These are phyloP conservation scores for Leptopilina myrica DNA, from an alignment of 2,888 invertebrate species.

Conservation along the genomic window DNA sequence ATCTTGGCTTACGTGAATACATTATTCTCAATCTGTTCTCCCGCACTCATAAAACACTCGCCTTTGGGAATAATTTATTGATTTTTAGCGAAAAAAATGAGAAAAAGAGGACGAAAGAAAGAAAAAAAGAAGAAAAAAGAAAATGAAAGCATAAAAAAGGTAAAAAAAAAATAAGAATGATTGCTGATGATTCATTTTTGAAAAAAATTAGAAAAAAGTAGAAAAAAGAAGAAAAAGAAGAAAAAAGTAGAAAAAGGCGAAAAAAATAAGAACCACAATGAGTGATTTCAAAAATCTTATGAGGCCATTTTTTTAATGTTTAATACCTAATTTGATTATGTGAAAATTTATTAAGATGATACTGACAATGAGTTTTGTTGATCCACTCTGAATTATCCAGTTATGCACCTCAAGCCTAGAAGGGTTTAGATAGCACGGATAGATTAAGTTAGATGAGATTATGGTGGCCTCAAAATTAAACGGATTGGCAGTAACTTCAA, in stretches of 20 bases:
- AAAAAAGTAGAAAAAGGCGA: too few species aligned
- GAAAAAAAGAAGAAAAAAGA: too few species aligned
- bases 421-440: not conserved
- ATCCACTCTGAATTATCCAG: conserved; percentile 14
- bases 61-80: too few species aligned
- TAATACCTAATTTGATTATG: not conserved
- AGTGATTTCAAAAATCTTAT: too few species aligned
- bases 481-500: conserved; percentile 5
- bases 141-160: too few species aligned
- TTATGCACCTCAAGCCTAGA: conserved; percentile 6
- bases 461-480: not conserved
- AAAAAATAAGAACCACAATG: too few species aligned
- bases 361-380: not conserved
- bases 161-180: too few species aligned
- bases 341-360: not conserved
- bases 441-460: conserved; percentile 8
- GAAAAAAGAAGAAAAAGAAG: not conserved
- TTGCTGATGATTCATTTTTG: too few species aligned
- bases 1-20: not conserved
- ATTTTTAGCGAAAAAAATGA: not conserved
- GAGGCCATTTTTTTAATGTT: not conserved
- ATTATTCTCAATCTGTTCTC: not conserved
- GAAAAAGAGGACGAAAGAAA: not conserved
- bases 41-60: not conserved
- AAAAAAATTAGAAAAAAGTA: not conserved